Base-by-base conservation (phyloP, 2,113 vertebrate genomes). In the Percina caprodes region DNA sequence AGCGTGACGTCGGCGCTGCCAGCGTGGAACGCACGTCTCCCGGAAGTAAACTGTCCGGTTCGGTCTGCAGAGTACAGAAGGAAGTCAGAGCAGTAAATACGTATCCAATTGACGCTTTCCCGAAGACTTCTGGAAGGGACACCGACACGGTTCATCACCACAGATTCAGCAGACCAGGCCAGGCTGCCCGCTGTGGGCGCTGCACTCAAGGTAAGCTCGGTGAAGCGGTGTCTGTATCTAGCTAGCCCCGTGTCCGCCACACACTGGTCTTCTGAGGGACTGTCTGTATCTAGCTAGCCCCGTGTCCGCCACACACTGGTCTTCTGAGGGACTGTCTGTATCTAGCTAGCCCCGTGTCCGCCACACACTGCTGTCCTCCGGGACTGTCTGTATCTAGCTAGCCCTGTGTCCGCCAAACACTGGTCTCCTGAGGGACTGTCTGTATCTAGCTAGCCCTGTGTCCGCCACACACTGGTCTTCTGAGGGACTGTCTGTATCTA, bases 11-110 rank as follows among this genome's bases (percentile, higher is more conserved):
- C 68, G 13, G 9, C 70, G 35, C 26, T 91, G 92, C 92, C 92
- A 91, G 77, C 90, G 92, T 93, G 92, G 92, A 93, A 92, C 65
- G 70, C n/a, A 78, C 86, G 89, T 89, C 85, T 42, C 68, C 91
- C 86, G 91, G 90, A 92, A 92, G 89, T 91, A 79, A 88, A 82
- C 21, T 81, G 68, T 80, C 61, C 70, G 73, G 74, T 61, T 76
- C 12, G 6, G 35, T 42, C n/a, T 58, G 56, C 30, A 16, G 30
- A 58, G 11, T 1, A 15, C 21, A 59, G 54, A 33, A 26, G 35
- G 9, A 66, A 68, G 45, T 65, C 21, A 39, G 62, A 30, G 15
- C 46, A 42, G 60, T 16, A 30, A 49, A 45, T 51, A 77, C 76
- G 82, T 33, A 60, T 67, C 39, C 3, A 5, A 46, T 13, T 49